Evolutionary conservation across 2,797 vertebrate species (phyloP), one percentile per base, ranked within the genome.

Genomic region (Kryptolebias ocellatus): DNA sequence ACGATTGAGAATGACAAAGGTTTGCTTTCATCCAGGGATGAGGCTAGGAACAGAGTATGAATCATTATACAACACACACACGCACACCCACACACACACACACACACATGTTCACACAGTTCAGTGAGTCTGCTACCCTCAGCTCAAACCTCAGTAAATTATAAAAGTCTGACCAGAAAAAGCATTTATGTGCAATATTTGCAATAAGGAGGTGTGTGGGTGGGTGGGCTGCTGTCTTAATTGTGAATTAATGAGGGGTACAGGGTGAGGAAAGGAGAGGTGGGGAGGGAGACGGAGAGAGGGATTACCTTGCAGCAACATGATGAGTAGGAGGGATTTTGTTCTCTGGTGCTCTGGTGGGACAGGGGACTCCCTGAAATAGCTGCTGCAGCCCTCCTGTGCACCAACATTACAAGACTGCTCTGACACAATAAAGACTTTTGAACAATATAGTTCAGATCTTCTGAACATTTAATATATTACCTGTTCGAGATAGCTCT

Each of bases 181-280:
- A 76, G 79, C 73, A 73, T 89, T 75, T 84, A 86, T 82, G 81
- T 83, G 87, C 82, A 91, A 87, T 89, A 79, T 85, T 76, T 80
- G 81, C 80, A 84, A 80, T 87, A 74, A 88, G 76, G 74, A 84
- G 77, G 85, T 76, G 83, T 83, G 87, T 86, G 81, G 81, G 90
- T 80, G 85, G 86, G 87, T 58, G 79, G 79, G 83, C 76, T 86
- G 80, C 86, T 86, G 79, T 81, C 89, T 92, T 93, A 92, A 92
- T 92, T 90, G 76, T 78, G 85, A 93, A 90, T 92, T 93, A 94
- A 93, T 93, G 89, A 92, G 83, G 75, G 83, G 64, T 78, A 76
- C 62, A 67, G 80, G 68, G 67, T 69, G 80, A 82, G 72, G 64
- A 28, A 50, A 54, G 20, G 59, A 29, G 50, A 61, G 53, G 66